Evolutionary conservation across 2,797 vertebrate genomes (phyloP).

Genomic region (Phalloptychus januarius): DNA sequence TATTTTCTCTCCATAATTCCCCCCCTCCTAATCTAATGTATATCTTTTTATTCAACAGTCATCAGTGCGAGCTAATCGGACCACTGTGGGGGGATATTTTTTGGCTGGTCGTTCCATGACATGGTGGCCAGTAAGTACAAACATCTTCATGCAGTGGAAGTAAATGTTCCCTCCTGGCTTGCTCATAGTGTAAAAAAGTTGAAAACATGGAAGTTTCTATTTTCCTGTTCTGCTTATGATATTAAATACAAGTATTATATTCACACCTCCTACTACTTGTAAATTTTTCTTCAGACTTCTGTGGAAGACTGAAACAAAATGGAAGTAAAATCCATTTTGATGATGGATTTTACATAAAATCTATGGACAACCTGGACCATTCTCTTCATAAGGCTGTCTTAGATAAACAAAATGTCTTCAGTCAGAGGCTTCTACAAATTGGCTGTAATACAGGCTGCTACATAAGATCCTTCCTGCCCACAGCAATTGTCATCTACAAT

Average conservation of each 20-base stretch:
- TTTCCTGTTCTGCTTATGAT: neutral
- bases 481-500: no score
- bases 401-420: no score
- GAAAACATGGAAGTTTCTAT: slow-evolving; percentile 1
- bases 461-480: no score
- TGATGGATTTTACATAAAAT: no score
- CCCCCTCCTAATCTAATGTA: neutral
- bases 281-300: neutral
- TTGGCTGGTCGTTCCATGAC: slow-evolving; percentile 92
- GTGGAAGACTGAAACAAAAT: no score
- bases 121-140: slow-evolving; percentile 93
- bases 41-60: slow-evolving; percentile 76
- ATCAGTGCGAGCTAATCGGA: slow-evolving; percentile 84
- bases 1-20: no score
- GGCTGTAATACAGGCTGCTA: no score
- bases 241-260: neutral
- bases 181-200: neutral
- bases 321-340: no score
- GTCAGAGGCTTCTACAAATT: no score
- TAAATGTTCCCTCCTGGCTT: neutral
- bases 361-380: no score
- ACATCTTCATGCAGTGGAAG: neutral
- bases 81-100: slow-evolving; percentile 92
- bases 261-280: neutral
- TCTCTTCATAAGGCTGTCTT: no score